Base-by-base conservation (phyloP, 2,888 invertebrate species). In the Molorchus minor region DNA sequence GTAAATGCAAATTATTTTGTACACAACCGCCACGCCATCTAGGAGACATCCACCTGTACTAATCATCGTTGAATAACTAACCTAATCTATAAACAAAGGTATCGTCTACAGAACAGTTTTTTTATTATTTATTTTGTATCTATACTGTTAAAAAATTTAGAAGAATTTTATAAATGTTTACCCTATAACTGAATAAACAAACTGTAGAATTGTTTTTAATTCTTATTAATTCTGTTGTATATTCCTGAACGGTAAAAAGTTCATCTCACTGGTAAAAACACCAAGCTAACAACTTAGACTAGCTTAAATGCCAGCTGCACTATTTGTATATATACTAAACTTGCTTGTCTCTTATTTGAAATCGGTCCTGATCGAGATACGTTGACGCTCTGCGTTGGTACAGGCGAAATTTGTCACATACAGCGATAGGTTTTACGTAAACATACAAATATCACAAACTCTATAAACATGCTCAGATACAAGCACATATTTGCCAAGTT, bases 261-360 rank as follows among this genome's bases (percentile, higher is more conserved):
- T 72, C 71, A 72, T 74, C 77, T 77, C 78, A 78, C 78, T 78
- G 78, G 77, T 78, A 77, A 73, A 75, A 78, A 77, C 78, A 78
- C 77, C 78, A 78, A 78, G 73, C 75, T 77, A 75, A 75, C 70
- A 72, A 62, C 72, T 71, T 77, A 76, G 74, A 72, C 71, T 76
- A 75, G 75, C 75, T 73, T 75, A 72, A 72, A 67, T 71, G 75
- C 75, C 76, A 75, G 75, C 75, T 71, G 74, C 75, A 76, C 74
- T 73, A 64, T 58, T 56, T 64, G 57, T 64, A 64, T 58, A 67
- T 56, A 41, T 58, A 71, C n/a, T n/a, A n/a, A n/a, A n/a, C 65
- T 67, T 65, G 69, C 68, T 67, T 69, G 60, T 65, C 64, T 54
- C 16, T 49, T 10, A 40, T 53, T 53, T 58, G 5, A 41, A 8